These are phyloP conservation scores for Aphelocoma coerulescens DNA, from an alignment of 2,113 vertebrate species.

Conservation along the genomic window DNA sequence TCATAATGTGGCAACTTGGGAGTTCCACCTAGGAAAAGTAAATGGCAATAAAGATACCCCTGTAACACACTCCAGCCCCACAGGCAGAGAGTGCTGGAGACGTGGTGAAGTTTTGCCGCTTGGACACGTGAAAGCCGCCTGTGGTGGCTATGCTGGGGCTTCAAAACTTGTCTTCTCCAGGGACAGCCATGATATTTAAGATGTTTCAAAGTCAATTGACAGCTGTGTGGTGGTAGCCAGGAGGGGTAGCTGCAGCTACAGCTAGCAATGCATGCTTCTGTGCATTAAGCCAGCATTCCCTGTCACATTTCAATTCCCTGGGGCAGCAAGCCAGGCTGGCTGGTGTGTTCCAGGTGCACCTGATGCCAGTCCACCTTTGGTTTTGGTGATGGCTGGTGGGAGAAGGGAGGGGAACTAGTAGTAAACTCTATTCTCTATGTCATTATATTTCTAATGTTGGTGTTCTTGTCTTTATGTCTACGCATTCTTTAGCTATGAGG, in stretches of 20 bases:
- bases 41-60: not conserved
- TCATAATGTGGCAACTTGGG: not conserved
- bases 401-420: constrained; percentile 28
- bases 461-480: constrained; percentile 82
- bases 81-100: not conserved
- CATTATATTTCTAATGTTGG: constrained; percentile 79
- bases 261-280: not conserved
- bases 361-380: not conserved
- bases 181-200: not conserved
- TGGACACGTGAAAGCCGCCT: not conserved
- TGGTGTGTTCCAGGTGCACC: not conserved
- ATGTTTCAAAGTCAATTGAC: constrained; percentile 20
- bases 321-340: constrained; percentile 21
- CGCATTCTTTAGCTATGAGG: constrained; percentile 89
- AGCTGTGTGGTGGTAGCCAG: constrained; percentile 1
- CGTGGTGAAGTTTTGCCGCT: not conserved
- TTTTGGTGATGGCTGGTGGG: constrained; percentile 14
- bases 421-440: constrained; percentile 51
- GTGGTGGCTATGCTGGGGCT: not conserved
- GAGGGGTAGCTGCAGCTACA: not conserved
- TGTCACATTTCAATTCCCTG: not conserved
- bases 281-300: not conserved
- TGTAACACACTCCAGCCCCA: not conserved
- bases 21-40: constrained; percentile 9
- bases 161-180: constrained; percentile 7